A percentile compares a stretch with the other conserved stretches of the same genome.
These are phyloP conservation scores for Rhynchopsitta pachyrhyncha DNA, from an alignment of 2,113 vertebrate genomes.

Conservation along the genomic window DNA sequence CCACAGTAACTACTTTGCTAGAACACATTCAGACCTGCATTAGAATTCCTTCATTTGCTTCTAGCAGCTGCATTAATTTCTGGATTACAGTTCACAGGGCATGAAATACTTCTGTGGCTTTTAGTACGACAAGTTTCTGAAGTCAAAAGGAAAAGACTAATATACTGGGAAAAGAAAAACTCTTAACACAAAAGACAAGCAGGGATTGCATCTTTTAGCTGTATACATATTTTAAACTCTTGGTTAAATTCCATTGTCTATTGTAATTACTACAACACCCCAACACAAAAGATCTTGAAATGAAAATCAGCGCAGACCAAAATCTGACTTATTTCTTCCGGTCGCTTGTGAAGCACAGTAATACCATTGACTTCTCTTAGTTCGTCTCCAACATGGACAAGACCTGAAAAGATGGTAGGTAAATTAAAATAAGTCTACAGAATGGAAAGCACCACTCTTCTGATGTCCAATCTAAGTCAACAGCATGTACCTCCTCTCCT, in stretches of 20 bases:
- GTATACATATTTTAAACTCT: not conserved
- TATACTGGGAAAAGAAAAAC: conserved; percentile 10
- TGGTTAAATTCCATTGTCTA: not conserved
- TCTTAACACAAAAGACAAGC: not conserved
- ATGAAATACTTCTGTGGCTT: not conserved
- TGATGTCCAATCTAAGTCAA: not conserved
- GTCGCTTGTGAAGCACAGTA: conserved; percentile 87
- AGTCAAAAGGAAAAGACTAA: conserved; percentile 15
- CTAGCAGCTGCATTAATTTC: not conserved
- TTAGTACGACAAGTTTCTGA: not conserved
- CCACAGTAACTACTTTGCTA: not conserved
- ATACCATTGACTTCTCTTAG: conserved; percentile 94
- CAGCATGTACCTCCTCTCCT: not conserved
- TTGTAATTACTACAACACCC: not conserved
- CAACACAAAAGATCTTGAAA: not conserved
- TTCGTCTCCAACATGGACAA: conserved; percentile 94
- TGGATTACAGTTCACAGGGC: not conserved
- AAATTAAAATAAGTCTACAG: not conserved
- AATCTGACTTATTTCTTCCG: conserved; percentile 95
- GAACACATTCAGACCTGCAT: not conserved
- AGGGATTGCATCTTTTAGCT: not conserved
- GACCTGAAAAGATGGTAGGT: conserved; percentile 76
- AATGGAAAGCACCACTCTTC: not conserved
- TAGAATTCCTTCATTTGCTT: not conserved
- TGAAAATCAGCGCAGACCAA: conserved; percentile 78